These are phyloP conservation scores for Halcyon leucocephala DNA, from an alignment of 2,797 vertebrate species.

Conservation along the genomic window DNA sequence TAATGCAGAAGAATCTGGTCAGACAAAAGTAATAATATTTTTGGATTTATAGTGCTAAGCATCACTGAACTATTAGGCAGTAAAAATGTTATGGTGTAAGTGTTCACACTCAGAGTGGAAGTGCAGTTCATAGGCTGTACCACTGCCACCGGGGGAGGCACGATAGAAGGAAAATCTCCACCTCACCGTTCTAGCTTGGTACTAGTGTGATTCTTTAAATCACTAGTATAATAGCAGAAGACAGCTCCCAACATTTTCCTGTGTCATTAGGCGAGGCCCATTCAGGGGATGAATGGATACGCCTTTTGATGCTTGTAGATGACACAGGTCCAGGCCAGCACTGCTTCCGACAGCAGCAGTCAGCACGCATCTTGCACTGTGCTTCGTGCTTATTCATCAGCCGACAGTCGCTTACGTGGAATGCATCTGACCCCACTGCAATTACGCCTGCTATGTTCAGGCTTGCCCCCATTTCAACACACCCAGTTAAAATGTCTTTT, in stretches of 20 bases:
- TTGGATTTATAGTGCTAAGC: background rate
- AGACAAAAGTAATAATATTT: background rate
- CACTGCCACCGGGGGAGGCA: background rate
- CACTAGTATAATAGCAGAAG: background rate
- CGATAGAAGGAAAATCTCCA: fast-evolving
- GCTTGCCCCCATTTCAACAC: background rate
- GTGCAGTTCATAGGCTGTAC: fast-evolving
- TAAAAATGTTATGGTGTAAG: background rate
- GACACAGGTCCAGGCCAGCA: background rate
- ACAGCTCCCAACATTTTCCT: background rate
- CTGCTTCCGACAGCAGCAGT: fast-evolving
- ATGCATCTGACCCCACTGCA: background rate
- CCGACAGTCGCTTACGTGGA: background rate
- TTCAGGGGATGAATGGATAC: fast-evolving
- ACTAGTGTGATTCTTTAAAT: fast-evolving
- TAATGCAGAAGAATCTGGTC: background rate
- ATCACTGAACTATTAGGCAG: background rate
- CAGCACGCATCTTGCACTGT: fast-evolving
- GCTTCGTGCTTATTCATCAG: background rate
- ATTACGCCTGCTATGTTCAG: background rate
- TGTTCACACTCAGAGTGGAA: too few relatives aligned
- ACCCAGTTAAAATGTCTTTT: background rate
- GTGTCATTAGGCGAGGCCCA: fast-evolving
- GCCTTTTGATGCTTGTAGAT: background rate
- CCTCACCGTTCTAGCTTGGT: background rate